A percentile compares a stretch with the other conserved stretches of the same genome.
Conservation (phyloP, 2,888 invertebrate genomes). For the Diarsia rubi region DNA sequence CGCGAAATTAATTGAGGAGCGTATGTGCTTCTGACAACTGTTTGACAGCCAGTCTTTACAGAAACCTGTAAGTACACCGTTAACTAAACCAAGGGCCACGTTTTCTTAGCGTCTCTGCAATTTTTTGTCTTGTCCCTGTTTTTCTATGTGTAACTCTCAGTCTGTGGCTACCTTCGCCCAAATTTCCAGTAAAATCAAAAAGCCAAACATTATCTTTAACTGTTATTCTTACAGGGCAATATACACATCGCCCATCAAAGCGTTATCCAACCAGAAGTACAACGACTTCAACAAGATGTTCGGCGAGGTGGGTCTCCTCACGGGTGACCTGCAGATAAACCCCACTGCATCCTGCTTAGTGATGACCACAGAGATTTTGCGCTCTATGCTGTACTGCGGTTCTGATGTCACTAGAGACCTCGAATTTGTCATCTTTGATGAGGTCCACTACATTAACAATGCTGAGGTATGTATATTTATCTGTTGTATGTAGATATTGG, state of each 20-base stretch:
- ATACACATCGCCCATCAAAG: slow-evolving; percentile 99
- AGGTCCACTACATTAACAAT: slow-evolving; percentile 99
- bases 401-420: slow-evolving; percentile 98
- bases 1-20: too few species aligned
- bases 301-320: slow-evolving; percentile 97
- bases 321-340: slow-evolving; percentile 99
- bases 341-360: slow-evolving; percentile 98
- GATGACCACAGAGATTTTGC: slow-evolving; percentile 99
- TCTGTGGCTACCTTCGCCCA: neutral
- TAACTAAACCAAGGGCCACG: neutral
- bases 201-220: too few species aligned
- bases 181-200: neutral
- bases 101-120: neutral
- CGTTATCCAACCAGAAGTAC: slow-evolving; percentile 99
- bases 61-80: neutral
- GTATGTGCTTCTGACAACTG: too few species aligned
- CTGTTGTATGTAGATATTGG: neutral
- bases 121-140: too few species aligned
- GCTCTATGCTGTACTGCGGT: slow-evolving; percentile 99
- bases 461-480: slow-evolving; percentile 92
- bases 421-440: slow-evolving; percentile 99
- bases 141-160: neutral
- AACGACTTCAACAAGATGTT: slow-evolving; percentile 98
- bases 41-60: too few species aligned
- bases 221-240: slow-evolving; percentile 92